phyloP scores from a whole-genome alignment of 2,888 invertebrate genomes.

The Leptodirus hochenwartii region DNA sequence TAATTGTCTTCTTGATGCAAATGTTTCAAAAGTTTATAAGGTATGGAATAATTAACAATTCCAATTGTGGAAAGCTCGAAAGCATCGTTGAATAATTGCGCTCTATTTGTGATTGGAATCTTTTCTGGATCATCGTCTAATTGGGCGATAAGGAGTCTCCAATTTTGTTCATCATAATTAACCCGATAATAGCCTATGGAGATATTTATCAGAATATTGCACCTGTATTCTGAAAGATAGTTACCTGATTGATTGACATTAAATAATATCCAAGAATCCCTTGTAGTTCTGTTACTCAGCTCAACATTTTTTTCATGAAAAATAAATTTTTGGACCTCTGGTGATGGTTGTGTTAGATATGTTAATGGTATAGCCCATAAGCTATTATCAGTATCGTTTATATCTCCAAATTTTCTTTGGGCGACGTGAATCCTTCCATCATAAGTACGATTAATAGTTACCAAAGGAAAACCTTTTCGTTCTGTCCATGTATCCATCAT shows the following conservation, averaged over 20 bases:
- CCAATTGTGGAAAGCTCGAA: constrained; percentile 43
- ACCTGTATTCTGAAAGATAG: constrained; percentile 3
- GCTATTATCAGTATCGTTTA: constrained; percentile 15
- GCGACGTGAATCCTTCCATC: constrained; percentile 26
- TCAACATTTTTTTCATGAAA: constrained; percentile 23
- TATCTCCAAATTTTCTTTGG: constrained; percentile 29
- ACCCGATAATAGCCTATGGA: constrained; percentile 39
- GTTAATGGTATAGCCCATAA: constrained; percentile 44
- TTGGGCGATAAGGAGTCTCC: constrained; percentile 32
- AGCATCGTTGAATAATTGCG: constrained; percentile 57
- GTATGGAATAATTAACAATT: constrained; percentile 36
- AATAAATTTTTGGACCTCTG: constrained; percentile 30
- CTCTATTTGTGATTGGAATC: constrained; percentile 40
- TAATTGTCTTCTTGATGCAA: constrained; percentile 41
- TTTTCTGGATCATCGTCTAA: constrained; percentile 24
- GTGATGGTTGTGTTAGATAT: constrained; percentile 21
- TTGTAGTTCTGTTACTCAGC: constrained; percentile 14
- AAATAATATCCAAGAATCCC: constrained; percentile 35
- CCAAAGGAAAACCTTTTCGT: constrained; percentile 49
- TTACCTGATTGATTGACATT: constrained; percentile 40
- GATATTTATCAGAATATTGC: not conserved
- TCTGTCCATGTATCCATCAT: constrained; percentile 58
- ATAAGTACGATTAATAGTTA: constrained; percentile 38
- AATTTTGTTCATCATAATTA: constrained; percentile 40
- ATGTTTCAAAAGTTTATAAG: constrained; percentile 44